Evolutionary conservation across 2,797 vertebrate species (phyloP), one percentile per base, ranked within the genome.

Genomic region (Mus caroli): DNA sequence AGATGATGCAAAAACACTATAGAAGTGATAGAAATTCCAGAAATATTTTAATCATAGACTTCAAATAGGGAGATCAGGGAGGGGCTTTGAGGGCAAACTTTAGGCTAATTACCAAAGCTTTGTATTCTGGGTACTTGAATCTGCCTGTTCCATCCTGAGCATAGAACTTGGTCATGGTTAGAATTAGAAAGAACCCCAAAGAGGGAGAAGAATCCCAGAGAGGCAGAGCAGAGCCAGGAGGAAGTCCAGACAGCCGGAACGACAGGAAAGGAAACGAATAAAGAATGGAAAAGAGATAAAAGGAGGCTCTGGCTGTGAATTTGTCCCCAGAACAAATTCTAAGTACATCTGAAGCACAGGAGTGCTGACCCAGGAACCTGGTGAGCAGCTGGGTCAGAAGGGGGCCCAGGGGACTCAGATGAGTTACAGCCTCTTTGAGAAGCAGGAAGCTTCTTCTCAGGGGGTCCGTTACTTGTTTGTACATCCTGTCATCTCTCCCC

Each of bases 31-130:
- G 82, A 90, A 91, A 95, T 96, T 95, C 78, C 94, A 95, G 90
- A 90, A 96, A 93, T 91, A 92, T 79, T 94, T 95, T 76, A 94
- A 96, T 78, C 60, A 82, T 67, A 93, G 92, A 96, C 73, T 97
- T 96, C 91, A 97, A 96, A 85, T 9, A 2, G 34, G 92, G 64
- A 87, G 37, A 83, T 17, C 64, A 82, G 34, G 24, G 43, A 90
- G 15, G 76, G 56, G 9, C 19, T 95, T 94, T 69, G 13, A 80
- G 76, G 76, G 43, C 10, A 75, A 58, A 58, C 46, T 58, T 56
- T 76, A 90, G 88, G 78, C 71, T 95, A 96, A 91, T 91, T 93
- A 76, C 83, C 75, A 76, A 90, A 86, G 40, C 46, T 94, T 71
- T 88, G 28, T 79, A 52, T 91, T 94, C 26, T 40, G 22, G 94